Evolutionary conservation across 2,797 vertebrate species (phyloP).

Genomic region (Pachyuromys duprasi): DNA sequence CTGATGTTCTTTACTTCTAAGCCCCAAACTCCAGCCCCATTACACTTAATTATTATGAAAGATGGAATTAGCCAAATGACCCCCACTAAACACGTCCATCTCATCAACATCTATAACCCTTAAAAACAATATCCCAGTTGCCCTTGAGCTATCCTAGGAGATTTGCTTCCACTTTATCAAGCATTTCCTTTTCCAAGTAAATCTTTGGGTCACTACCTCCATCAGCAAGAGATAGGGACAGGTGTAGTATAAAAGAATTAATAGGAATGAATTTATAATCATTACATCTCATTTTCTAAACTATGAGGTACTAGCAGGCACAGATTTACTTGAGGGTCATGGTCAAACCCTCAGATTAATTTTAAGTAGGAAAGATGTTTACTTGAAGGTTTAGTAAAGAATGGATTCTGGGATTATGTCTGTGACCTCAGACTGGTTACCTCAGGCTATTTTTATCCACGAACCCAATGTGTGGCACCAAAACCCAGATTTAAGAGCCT

Average conservation of each 20-base stretch:
- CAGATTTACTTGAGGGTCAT: not conserved
- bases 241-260: not conserved
- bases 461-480: not conserved
- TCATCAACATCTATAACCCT: not conserved
- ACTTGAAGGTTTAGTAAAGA: not conserved
- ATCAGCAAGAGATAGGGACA: not conserved
- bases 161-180: not conserved
- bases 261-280: not conserved
- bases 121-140: not conserved
- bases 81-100: too few species aligned
- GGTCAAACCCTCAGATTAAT: not conserved
- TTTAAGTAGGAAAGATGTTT: conserved; percentile 26
- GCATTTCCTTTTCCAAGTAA: not conserved
- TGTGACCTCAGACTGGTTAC: not conserved
- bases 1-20: not conserved
- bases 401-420: not conserved
- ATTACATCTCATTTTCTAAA: not conserved
- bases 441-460: not conserved
- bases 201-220: not conserved
- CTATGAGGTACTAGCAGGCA: not conserved
- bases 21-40: not conserved
- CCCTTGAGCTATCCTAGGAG: not conserved
- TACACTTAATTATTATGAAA: not conserved
- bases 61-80: not conserved
- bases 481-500: not conserved